phyloP scores from a whole-genome alignment of 2,888 invertebrate genomes.

The Matsumyia berberina region DNA sequence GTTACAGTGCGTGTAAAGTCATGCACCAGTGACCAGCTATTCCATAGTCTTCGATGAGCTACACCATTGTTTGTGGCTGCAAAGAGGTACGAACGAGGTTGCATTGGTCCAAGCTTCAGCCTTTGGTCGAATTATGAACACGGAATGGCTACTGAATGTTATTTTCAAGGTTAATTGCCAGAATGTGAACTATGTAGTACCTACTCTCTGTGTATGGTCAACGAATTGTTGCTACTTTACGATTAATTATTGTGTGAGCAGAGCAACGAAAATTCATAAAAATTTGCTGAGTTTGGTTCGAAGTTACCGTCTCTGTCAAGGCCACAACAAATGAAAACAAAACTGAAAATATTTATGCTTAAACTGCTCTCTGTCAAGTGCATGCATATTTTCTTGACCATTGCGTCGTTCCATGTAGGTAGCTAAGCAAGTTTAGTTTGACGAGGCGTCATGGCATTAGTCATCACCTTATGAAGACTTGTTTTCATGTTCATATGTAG shows the following conservation, averaged over 20 bases:
- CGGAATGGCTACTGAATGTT: neutral
- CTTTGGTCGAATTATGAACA: no score
- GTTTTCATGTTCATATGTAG: no score
- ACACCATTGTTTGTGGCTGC: neutral
- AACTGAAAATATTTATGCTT: neutral
- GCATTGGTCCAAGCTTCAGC: conserved; percentile 8
- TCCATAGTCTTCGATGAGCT: conserved; percentile 33
- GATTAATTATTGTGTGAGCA: conserved; percentile 7
- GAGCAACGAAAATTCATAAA: neutral
- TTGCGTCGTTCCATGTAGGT: no score
- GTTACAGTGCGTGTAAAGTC: conserved; percentile 55
- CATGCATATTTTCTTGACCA: no score
- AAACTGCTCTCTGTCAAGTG: no score
- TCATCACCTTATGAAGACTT: no score
- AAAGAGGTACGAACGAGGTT: neutral
- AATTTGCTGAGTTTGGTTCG: neutral
- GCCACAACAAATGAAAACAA: neutral
- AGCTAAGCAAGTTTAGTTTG: no score
- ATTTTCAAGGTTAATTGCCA: conserved; percentile 53
- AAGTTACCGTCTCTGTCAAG: neutral
- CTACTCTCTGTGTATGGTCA: neutral
- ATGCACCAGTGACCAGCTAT: conserved; percentile 54
- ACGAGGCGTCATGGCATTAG: no score
- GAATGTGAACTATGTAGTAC: neutral
- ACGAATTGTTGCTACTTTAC: neutral